Conservation (phyloP, 2,797 vertebrate genomes). For the Pangasius sanitwongsei region DNA sequence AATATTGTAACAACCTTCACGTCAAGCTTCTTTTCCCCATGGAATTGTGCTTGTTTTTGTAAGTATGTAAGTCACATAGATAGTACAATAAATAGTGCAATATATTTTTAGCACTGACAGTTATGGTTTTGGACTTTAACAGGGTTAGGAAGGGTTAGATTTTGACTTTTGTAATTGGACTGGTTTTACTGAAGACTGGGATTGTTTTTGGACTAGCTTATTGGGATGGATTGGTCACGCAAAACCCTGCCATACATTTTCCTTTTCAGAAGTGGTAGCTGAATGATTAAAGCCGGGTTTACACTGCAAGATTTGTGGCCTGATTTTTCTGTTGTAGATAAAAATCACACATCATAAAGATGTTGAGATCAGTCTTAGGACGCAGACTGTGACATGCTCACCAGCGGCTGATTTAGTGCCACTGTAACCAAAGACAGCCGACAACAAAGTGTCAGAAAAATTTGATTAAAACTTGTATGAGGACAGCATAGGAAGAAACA, state of each 20-base stretch:
- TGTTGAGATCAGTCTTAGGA: background rate
- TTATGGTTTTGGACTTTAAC: background rate
- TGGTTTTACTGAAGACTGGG: background rate
- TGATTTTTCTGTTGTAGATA: background rate
- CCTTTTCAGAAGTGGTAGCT: background rate
- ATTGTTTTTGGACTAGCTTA: background rate
- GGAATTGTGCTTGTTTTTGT: background rate
- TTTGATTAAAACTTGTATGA: background rate
- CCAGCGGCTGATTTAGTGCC: background rate
- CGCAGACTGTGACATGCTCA: background rate
- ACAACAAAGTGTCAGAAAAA: background rate
- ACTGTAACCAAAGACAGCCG: background rate
- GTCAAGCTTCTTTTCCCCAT: background rate
- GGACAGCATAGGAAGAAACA: background rate
- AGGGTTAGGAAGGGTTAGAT: background rate
- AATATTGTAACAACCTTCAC: background rate
- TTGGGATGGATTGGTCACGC: background rate
- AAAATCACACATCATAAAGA: background rate
- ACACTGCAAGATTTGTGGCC: background rate
- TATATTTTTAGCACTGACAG: background rate
- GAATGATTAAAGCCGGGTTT: background rate
- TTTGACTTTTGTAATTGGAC: background rate
- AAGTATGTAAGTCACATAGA: background rate
- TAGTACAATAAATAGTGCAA: background rate
- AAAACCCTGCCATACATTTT: background rate